Conservation (phyloP, 2,113 vertebrate species). For the Calidris pygmaea region DNA sequence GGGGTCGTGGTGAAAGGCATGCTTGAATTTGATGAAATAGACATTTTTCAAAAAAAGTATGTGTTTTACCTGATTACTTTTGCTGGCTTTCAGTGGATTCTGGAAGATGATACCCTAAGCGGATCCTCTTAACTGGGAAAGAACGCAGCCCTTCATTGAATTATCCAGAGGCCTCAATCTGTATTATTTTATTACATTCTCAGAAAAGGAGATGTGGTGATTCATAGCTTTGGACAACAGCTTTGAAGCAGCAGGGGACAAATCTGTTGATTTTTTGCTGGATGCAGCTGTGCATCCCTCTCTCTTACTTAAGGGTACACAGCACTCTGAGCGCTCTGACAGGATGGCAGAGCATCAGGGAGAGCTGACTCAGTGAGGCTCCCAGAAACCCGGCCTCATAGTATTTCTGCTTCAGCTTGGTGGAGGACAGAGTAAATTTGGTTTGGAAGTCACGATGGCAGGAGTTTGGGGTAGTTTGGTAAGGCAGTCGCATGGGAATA, state of each 20-base stretch:
- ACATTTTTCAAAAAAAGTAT: neutral
- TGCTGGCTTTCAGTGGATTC: neutral
- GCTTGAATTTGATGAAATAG: neutral
- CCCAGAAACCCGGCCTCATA: accelerated
- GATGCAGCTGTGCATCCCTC: neutral
- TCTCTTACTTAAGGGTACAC: neutral
- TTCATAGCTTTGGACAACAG: neutral
- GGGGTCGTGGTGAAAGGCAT: neutral
- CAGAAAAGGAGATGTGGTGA: neutral
- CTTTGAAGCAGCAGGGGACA: neutral
- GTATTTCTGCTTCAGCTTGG: neutral
- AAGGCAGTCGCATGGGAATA: neutral
- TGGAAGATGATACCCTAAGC: neutral
- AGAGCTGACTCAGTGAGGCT: neutral
- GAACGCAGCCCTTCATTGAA: neutral
- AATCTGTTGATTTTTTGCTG: neutral
- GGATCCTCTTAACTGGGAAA: neutral
- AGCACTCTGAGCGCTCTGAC: neutral
- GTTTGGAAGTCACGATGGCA: too few species aligned
- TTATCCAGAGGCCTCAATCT: neutral
- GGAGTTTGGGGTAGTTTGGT: neutral
- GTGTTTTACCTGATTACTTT: neutral
- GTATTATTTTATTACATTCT: neutral
- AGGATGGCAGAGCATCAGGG: neutral
- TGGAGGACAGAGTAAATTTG: neutral